These are phyloP conservation scores for Myiotriccus ornatus DNA, from an alignment of 2,797 vertebrate genomes.

Conservation along the genomic window DNA sequence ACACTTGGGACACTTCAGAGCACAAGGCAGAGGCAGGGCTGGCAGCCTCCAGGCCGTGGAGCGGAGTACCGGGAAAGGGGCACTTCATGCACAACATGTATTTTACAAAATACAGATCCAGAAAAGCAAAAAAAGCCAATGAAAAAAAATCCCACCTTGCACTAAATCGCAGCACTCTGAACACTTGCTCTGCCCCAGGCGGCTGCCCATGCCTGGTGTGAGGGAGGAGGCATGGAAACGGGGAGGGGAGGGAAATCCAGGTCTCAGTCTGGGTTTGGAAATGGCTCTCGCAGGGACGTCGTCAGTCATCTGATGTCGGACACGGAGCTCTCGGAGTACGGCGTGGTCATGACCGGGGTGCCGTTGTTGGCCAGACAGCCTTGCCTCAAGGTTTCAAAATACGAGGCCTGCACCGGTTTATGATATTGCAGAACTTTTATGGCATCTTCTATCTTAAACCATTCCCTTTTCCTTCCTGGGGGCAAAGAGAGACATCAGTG, in stretches of 20 bases:
- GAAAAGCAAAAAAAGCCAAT: slow-evolving; percentile 30
- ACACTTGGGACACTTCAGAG: slow-evolving; percentile 63
- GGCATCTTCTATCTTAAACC: slow-evolving; percentile 98
- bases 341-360: slow-evolving; percentile 88
- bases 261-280: slow-evolving; percentile 69
- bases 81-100: slow-evolving; percentile 76
- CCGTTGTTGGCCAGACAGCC: slow-evolving; percentile 94
- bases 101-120: slow-evolving; percentile 67
- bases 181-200: slow-evolving; percentile 70
- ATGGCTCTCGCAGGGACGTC: slow-evolving; percentile 36
- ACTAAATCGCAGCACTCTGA: slow-evolving; percentile 69
- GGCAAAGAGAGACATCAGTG: background rate
- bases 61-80: slow-evolving; percentile 40
- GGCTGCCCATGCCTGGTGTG: slow-evolving; percentile 68
- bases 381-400: slow-evolving; percentile 92
- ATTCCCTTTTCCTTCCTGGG: slow-evolving; percentile 97
- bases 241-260: slow-evolving; percentile 57
- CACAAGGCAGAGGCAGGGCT: slow-evolving; percentile 53
- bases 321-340: slow-evolving; percentile 90
- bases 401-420: slow-evolving; percentile 98
- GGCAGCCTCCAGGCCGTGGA: slow-evolving; percentile 54
- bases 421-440: slow-evolving; percentile 92
- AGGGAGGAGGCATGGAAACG: slow-evolving; percentile 69
- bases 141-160: slow-evolving; percentile 69
- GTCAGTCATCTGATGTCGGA: slow-evolving; percentile 97